Base-by-base conservation (phyloP, 2,113 vertebrate genomes). In the Petrocephalus microphthalmus region DNA sequence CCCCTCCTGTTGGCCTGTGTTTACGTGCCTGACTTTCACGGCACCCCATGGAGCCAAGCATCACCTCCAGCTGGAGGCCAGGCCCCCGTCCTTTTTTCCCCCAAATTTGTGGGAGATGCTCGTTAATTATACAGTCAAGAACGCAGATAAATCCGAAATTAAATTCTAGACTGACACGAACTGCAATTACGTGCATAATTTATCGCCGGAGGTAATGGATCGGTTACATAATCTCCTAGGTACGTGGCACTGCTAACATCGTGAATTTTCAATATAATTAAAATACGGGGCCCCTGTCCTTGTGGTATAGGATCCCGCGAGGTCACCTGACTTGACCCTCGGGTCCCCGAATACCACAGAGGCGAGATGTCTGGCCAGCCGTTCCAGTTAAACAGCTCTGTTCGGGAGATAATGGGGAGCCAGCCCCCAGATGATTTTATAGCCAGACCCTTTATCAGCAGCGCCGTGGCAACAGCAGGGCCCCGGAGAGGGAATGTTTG, bases 181-280 rank as follows among this genome's bases (percentile, higher is more conserved):
- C 57, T 25, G 47, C 87, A 88, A 53, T 85, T 85, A 85, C n/a
- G 49, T 33, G 17, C 17, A 25, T 53, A 85, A 85, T 85, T 47
- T 85, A 53, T 85, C 54, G 84, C 52, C 52, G 11, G 33, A 81
- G 49, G 47, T 54, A 37, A 81, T 88, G 87, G 71, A 81, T 88
- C 71, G 81, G n/a, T 74, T 33, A 54, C 25, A 52, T 52, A 78
- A 81, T 88, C 71, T 53, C 19, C 52, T n/a, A 54, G 67, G 49
- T 53, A 81, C 33, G 64, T 33, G 67, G 29, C 87, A 5, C n/a
- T 47, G 49, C 51, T 53, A 78, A 47, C 64, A 15, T 52, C 53
- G 47, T 87, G 47, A 17, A 52, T 74, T 29, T 81, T 37, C 71
- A 71, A 49, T 74, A 25, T 74, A 74, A 74, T 74, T 74, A 74